Base-by-base conservation (phyloP, 2,113 vertebrate species). In the Ondatra zibethicus region DNA sequence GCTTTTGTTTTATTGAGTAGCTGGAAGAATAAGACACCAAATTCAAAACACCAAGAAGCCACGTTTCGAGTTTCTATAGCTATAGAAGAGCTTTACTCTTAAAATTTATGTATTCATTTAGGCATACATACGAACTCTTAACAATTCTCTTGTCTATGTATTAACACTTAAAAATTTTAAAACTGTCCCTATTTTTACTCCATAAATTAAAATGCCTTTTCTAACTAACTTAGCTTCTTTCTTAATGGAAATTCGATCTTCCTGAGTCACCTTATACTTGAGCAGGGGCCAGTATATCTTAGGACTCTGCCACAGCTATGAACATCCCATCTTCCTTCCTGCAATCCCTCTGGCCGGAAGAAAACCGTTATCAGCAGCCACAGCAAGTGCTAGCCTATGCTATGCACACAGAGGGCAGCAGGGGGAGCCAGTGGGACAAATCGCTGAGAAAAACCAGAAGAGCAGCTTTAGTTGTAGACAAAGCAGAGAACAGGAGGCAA, bases 371-470 rank as follows among this genome's bases (percentile, higher is more conserved):
- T 27, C 47, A 75, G 45, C 82, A 78, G 25, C 36, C 92, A 52
- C 93, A 61, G 36, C 75, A 91, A 88, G 72, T 47, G 45, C 45
- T 6, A 65, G 72, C 47, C 10, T 23, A 23, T 19, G 31, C 31
- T 80, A 19, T 77, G 91, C 76, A 70, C 11, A 29, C 66, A 39
- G 7, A 50, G 16, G 77, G 78, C 97, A 97, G 93, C 82, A 98
- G 97, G 92, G 97, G 97, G 97, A 95, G 97, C 91, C 93, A 39
- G 70, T 33, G 63, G 52, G 29, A n/a, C 29, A 73, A 76, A 77
- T 45, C 61, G n/a, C 39, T 14, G 47, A 16, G 65, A 72, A 52
- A n/a, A 68, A 50, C 81, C 73, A 77, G 55, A 76, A 77, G 87
- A 88, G 45, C 80, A 91, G 88, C 58, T 72, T 80, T 52, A 92